These are phyloP conservation scores for Nanorana parkeri DNA, from an alignment of 2,113 vertebrate species.

Conservation along the genomic window DNA sequence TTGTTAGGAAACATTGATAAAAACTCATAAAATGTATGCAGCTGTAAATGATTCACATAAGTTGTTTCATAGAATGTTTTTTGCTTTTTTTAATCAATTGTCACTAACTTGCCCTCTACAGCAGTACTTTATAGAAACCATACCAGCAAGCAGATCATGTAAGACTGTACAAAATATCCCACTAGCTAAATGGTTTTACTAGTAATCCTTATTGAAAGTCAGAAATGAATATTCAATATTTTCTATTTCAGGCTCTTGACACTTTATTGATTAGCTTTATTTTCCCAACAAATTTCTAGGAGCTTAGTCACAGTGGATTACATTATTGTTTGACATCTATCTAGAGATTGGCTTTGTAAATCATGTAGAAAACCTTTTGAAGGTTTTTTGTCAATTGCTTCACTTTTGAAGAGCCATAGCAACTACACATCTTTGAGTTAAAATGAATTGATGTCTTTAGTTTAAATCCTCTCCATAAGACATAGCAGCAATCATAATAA, in stretches of 20 bases:
- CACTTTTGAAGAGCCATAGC: constrained; percentile 52
- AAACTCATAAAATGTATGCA: too few species aligned
- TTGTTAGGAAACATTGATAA: too few species aligned
- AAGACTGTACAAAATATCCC: constrained; percentile 71
- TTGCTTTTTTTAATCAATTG: not conserved
- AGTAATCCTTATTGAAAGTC: constrained; percentile 74
- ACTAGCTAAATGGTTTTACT: constrained; percentile 66
- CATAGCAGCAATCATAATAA: not conserved
- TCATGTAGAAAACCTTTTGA: constrained; percentile 65
- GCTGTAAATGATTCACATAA: not conserved
- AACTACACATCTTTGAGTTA: constrained; percentile 5
- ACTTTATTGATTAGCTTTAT: constrained; percentile 81
- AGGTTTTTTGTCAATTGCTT: constrained; percentile 56
- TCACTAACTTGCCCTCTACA: not conserved
- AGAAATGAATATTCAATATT: constrained; percentile 82
- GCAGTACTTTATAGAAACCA: constrained; percentile 52
- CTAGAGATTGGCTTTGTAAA: constrained; percentile 78
- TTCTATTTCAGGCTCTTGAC: constrained; percentile 74
- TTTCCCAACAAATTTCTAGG: constrained; percentile 84
- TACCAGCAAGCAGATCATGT: constrained; percentile 70
- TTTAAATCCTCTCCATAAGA: constrained; percentile 27
- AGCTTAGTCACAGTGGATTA: constrained; percentile 78
- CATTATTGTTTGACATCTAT: constrained; percentile 78
- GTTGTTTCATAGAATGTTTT: not conserved
- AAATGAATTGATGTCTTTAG: constrained; percentile 41